phyloP scores from a whole-genome alignment of 2,888 invertebrate species.

The Petrophora chlorosata region DNA sequence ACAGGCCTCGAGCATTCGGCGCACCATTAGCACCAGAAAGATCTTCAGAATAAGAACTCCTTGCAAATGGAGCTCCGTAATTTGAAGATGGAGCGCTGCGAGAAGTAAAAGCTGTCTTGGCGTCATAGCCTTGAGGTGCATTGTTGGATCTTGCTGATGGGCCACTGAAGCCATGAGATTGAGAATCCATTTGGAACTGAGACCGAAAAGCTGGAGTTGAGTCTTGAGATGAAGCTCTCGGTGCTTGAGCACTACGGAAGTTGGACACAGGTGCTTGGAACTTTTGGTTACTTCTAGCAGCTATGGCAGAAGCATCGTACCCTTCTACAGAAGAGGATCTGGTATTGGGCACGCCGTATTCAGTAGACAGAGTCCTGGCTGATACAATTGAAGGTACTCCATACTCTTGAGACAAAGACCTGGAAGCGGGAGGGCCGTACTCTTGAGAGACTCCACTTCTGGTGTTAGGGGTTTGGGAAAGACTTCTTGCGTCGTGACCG shows the following conservation, averaged over 20 bases:
- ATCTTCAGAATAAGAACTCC: slow-evolving; percentile 39
- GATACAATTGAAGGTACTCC: slow-evolving; percentile 24
- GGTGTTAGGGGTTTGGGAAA: slow-evolving; percentile 4
- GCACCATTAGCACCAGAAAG: slow-evolving; percentile 71
- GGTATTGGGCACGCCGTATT: slow-evolving; percentile 21
- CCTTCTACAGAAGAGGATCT: slow-evolving; percentile 43
- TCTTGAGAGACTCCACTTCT: slow-evolving; percentile 23
- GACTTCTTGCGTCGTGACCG: background rate
- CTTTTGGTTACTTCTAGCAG: slow-evolving; percentile 2
- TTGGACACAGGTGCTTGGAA: slow-evolving; percentile 2
- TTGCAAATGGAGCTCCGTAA: slow-evolving; percentile 27
- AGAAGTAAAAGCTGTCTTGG: slow-evolving; percentile 3
- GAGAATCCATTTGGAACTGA: background rate
- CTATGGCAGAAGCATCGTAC: slow-evolving; percentile 50
- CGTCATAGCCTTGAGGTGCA: slow-evolving; percentile 2
- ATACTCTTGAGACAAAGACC: slow-evolving; percentile 34
- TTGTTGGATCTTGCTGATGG: slow-evolving; percentile 10
- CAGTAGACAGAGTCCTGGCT: slow-evolving; percentile 22
- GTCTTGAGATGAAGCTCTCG: slow-evolving; percentile 5
- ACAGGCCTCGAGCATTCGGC: slow-evolving; percentile 48
- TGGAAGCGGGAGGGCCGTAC: slow-evolving; percentile 28
- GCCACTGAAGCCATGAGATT: background rate
- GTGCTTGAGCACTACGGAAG: background rate
- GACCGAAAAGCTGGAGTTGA: slow-evolving; percentile 10
- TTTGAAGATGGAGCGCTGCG: slow-evolving; percentile 4